phyloP scores from a whole-genome alignment of 1,140 invertebrate species.

The Eumaeus atala region DNA sequence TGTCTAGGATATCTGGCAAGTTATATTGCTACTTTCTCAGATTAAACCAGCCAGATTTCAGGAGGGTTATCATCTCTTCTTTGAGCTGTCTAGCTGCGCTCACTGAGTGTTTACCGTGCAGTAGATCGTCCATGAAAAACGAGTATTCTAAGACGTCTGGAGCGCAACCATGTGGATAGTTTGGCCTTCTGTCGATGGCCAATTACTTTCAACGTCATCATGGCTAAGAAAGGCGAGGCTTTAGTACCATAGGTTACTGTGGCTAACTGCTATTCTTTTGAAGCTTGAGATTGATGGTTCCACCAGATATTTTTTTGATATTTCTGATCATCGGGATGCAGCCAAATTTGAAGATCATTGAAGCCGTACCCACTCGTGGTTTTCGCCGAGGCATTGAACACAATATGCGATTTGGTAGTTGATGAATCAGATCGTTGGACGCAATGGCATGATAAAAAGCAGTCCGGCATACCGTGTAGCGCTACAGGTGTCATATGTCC shows the following conservation, averaged over 20 bases:
- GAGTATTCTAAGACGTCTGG: conserved; percentile 4
- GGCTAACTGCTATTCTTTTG: no score
- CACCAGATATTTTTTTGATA: no score
- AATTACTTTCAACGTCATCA: not conserved
- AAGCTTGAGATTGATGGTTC: no score
- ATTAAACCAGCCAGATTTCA: conserved; percentile 13
- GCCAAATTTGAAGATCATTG: no score
- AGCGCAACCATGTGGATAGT: not conserved
- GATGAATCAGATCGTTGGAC: conserved; percentile 9
- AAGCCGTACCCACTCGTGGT: no score
- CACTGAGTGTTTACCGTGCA: conserved; percentile 4
- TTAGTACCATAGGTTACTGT: no score
- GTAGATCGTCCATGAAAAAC: conserved; percentile 16
- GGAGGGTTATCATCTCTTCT: conserved; percentile 6
- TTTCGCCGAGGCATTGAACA: no score
- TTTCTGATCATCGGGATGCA: no score
- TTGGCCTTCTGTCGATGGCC: not conserved
- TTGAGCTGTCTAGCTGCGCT: conserved; percentile 1
- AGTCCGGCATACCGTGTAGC: not conserved
- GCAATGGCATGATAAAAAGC: conserved; percentile 15
- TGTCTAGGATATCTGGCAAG: conserved; percentile 14
- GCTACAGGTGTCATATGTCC: conserved; percentile 17
- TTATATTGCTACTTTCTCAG: conserved; percentile 17
- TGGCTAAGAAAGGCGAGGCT: no score
- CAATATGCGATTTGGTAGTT: not conserved